Evolutionary conservation across 2,113 vertebrate species (phyloP).

Genomic region (Heliornis fulica): DNA sequence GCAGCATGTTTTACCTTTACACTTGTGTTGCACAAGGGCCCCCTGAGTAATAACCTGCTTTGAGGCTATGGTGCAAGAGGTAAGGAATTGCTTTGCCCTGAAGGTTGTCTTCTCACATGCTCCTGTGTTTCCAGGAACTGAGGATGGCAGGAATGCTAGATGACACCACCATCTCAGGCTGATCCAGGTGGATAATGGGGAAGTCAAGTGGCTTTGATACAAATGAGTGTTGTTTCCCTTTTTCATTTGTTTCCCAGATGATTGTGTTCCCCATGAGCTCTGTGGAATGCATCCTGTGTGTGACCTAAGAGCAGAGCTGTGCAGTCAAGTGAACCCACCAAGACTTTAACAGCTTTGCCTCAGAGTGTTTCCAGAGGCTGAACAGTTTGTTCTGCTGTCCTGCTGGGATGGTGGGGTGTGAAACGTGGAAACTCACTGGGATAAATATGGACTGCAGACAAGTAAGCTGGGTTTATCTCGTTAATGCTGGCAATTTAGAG

Average conservation of each 20-base stretch:
- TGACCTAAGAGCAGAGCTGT: background rate
- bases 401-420: background rate
- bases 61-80: background rate
- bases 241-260: background rate
- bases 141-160: background rate
- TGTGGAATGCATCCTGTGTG: fast-evolving
- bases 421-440: background rate
- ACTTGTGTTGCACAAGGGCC: background rate
- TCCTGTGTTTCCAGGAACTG: background rate
- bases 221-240: background rate
- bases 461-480: background rate
- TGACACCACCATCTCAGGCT: background rate
- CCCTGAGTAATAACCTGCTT: background rate
- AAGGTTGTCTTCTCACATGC: background rate
- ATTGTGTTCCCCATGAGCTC: background rate
- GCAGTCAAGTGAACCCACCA: background rate
- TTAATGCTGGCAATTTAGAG: background rate
- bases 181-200: background rate
- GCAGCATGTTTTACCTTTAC: background rate
- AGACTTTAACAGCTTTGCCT: background rate
- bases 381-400: background rate
- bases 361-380: no score
- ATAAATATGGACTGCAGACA: background rate
- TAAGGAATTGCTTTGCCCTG: background rate
- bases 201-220: background rate